Conservation (phyloP, 2,113 vertebrate genomes). For the Nothobranchius kuhntae region DNA sequence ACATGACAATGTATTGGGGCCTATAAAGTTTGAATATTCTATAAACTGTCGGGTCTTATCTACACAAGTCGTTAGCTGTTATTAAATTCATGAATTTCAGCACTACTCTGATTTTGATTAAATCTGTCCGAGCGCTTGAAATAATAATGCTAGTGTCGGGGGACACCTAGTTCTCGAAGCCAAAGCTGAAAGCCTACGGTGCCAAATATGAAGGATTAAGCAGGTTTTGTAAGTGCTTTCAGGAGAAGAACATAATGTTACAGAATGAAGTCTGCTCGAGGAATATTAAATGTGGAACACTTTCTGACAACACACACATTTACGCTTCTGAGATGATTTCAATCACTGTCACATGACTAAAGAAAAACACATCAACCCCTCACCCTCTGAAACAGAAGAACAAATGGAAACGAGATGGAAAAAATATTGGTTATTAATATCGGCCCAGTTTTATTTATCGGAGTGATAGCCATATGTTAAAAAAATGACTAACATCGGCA, state of each 20-base stretch:
- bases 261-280: constrained; percentile 1
- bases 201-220: constrained; percentile 6
- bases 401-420: too few species aligned
- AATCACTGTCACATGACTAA: too few species aligned
- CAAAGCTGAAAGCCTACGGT: neutral
- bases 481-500: too few species aligned
- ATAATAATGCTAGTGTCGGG: neutral
- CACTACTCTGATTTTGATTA: constrained; percentile 15
- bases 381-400: too few species aligned
- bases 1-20: neutral
- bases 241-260: constrained; percentile 31
- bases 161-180: constrained; percentile 25
- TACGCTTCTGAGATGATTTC: too few species aligned
- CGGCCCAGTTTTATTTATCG: too few species aligned
- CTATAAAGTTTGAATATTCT: constrained; percentile 3
- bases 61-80: neutral
- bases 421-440: too few species aligned
- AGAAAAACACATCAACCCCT: too few species aligned
- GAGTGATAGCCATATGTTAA: too few species aligned
- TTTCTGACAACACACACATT: neutral
- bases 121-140: constrained; percentile 1
- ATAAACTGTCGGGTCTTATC: constrained; percentile 3
- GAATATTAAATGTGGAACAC: constrained; percentile 14
- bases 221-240: constrained; percentile 1
- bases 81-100: constrained; percentile 29